Evolutionary conservation across 2,797 vertebrate species (phyloP).

Genomic region (Peromyscus aztecus): DNA sequence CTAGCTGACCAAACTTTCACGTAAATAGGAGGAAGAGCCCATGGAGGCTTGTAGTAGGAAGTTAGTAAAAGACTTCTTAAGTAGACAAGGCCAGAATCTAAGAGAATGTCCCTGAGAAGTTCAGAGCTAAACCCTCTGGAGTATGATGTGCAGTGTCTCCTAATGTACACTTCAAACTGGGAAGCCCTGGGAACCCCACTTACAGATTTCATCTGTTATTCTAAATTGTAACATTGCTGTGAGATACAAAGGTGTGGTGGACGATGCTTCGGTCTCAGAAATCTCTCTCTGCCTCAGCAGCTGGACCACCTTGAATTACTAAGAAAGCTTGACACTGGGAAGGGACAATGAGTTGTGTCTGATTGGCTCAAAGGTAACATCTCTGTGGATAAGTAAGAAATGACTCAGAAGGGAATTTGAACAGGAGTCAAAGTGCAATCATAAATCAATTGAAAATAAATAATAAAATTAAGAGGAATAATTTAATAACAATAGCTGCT

Average conservation of each 20-base stretch:
- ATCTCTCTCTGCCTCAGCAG: not conserved
- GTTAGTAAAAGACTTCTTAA: not conserved
- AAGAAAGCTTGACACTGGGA: not conserved
- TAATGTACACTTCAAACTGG: not conserved
- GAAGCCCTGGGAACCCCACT: not conserved
- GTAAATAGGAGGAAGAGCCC: not conserved
- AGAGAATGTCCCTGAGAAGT: not conserved
- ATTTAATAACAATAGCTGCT: not conserved
- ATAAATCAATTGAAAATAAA: not conserved
- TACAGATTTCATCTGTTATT: not conserved
- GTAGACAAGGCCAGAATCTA: not conserved
- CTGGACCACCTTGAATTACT: not conserved
- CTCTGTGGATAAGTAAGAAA: not conserved
- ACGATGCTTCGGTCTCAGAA: not conserved
- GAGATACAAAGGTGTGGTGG: not conserved
- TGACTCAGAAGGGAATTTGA: not conserved
- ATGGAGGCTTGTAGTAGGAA: not conserved
- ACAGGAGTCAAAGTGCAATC: not conserved
- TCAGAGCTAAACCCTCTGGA: not conserved
- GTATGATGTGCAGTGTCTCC: not conserved
- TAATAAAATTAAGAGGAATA: not conserved
- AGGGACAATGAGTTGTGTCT: not conserved
- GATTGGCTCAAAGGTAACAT: not conserved
- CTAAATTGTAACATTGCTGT: not conserved
- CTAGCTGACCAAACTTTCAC: slow-evolving; percentile 2